Evolutionary conservation across 2,113 vertebrate species (phyloP).

Genomic region (Entelurus aequoreus): DNA sequence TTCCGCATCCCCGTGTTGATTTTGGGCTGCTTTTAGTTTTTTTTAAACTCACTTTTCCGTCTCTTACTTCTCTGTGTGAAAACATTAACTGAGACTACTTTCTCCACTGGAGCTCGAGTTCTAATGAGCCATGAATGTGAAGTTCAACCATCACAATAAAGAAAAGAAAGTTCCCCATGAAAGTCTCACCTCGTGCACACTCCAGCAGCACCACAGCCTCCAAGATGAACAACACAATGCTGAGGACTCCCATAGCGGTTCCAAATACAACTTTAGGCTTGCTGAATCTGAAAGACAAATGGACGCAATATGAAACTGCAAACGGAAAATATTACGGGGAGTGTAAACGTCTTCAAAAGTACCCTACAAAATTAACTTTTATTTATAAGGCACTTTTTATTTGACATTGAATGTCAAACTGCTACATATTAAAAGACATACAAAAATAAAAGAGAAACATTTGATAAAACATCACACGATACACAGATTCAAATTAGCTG

Average conservation of each 20-base stretch:
- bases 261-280: conserved; percentile 50
- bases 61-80: conserved; percentile 34
- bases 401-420: too few species aligned
- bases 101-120: conserved; percentile 17
- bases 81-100: conserved; percentile 6
- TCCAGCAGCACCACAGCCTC: conserved; percentile 72
- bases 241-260: conserved; percentile 73
- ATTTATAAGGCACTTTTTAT: too few species aligned
- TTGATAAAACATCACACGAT: too few species aligned
- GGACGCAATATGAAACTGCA: conserved; percentile 11
- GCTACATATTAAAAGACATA: too few species aligned
- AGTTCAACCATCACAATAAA: conserved; percentile 7
- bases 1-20: conserved; percentile 53
- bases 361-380: too few species aligned
- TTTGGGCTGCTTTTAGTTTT: conserved; percentile 52
- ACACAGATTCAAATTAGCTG: too few species aligned
- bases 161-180: not conserved
- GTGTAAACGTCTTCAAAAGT: not conserved
- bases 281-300: conserved; percentile 50
- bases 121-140: conserved; percentile 24
- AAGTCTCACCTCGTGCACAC: conserved; percentile 78
- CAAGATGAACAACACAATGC: conserved; percentile 70
- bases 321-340: conserved; percentile 1
- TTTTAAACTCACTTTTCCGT: conserved; percentile 46
- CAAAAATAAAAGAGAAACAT: too few species aligned